Evolutionary conservation across 2,888 invertebrate species (phyloP).

Genomic region (Parnassius apollo): DNA sequence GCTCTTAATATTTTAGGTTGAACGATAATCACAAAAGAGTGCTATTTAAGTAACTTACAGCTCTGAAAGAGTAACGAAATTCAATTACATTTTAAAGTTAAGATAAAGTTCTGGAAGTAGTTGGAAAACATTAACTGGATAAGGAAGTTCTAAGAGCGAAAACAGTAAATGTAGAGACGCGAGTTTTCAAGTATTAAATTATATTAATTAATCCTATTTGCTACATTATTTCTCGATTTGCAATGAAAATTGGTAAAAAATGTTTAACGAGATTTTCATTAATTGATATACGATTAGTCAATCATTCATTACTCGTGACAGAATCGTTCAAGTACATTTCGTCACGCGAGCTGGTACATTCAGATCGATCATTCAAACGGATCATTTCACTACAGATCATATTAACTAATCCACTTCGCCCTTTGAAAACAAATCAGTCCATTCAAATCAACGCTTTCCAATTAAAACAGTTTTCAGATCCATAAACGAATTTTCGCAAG

Average conservation of each 20-base stretch:
- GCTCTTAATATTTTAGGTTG: not conserved
- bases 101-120: slow-evolving; percentile 19
- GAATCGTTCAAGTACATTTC: no score
- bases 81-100: slow-evolving; percentile 24
- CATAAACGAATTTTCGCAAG: no score
- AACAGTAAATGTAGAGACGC: not conserved
- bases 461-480: no score
- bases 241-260: not conserved
- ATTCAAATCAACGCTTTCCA: no score
- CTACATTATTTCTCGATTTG: not conserved
- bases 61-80: slow-evolving; percentile 15
- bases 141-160: slow-evolving; percentile 10
- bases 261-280: no score
- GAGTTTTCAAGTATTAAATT: not conserved
- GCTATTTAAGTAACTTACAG: slow-evolving; percentile 9
- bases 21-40: slow-evolving; percentile 1
- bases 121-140: slow-evolving; percentile 19
- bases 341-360: no score
- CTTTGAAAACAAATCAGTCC: no score
- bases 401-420: no score
- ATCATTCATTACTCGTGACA: no score
- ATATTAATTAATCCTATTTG: not conserved
- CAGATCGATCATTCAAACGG: no score
- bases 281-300: no score
- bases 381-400: no score